phyloP scores from a whole-genome alignment of 2,113 vertebrate species.

The Peucedramus taeniatus region DNA sequence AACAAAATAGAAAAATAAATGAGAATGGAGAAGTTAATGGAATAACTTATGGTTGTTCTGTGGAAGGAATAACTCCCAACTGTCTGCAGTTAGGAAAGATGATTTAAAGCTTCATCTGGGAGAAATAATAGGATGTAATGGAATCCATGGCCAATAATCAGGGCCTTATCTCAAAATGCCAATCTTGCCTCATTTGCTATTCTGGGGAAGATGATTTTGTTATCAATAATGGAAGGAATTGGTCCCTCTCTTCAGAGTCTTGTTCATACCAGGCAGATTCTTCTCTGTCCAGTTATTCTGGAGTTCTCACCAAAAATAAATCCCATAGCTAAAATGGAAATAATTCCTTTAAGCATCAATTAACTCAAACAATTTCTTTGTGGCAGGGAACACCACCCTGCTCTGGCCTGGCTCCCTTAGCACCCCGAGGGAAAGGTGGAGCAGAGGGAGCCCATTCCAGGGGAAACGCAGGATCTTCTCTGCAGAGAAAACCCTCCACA shows the following conservation, averaged over 20 bases:
- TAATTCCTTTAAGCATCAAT: neutral
- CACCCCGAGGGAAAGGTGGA: neutral
- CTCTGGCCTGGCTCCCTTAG: neutral
- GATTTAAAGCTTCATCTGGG: constrained; percentile 4
- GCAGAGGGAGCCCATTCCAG: neutral
- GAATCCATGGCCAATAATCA: neutral
- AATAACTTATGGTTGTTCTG: neutral
- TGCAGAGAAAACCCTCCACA: neutral
- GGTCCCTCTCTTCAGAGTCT: neutral
- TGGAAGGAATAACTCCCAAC: neutral
- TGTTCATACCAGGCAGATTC: neutral
- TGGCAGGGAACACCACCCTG: neutral
- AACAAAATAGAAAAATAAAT: neutral
- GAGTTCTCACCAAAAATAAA: neutral
- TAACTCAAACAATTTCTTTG: neutral
- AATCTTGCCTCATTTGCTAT: constrained; percentile 46
- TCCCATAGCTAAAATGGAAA: neutral
- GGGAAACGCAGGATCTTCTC: neutral
- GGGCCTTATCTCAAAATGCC: neutral
- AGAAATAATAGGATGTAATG: constrained; percentile 27
- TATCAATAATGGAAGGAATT: constrained; percentile 45
- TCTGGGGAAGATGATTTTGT: constrained; percentile 35
- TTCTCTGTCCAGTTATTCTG: neutral
- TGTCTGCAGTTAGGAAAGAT: neutral
- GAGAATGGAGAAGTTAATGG: neutral